Evolutionary conservation across 2,797 vertebrate species (phyloP), one percentile per base, ranked within the genome.

Genomic region (Brachymystax lenok): DNA sequence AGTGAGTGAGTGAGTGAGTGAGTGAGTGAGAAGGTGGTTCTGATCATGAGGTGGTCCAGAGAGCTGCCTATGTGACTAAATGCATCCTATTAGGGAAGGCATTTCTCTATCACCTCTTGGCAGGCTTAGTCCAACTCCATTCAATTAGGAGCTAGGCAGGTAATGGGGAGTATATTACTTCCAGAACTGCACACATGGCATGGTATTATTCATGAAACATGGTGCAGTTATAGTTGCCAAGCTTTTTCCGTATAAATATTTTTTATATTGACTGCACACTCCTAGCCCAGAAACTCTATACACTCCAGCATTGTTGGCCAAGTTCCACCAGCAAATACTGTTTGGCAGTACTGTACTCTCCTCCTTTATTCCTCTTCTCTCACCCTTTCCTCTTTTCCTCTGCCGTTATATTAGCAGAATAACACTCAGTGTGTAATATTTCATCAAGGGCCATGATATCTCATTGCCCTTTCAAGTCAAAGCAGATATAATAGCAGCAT

Each of bases 401-500:
- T 72, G 78, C 35, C 40, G n/a, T 59, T 59, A 59, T 27, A 30
- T 35, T 40, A 24, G 64, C 14, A 79, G 87, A 33, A 82, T 80
- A 85, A 85, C 87, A 79, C 83, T 88, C 90, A 80, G 88, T 88
- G 86, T 89, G 90, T 91, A 90, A 91, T 90, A 89, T 91, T 88
- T 90, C 89, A 92, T 92, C 90, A 88, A 88, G 88, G 86, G 86
- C 85, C 89, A 89, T 90, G 90, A 92, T 91, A 89, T 91, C 89
- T 84, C 89, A 87, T 91, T 90, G 90, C 7, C 8, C 35, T 40
- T 90, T 90, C 88, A 89, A 91, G 92, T 92, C 92, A 90, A 90
- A 82, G 86, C 89, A 81, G 87, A 77, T 78, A 10, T 61, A 21
- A 19, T 10, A 24, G 7, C 59, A 87, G 88, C 8, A 40, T 88